A percentile compares a stretch with the other conserved stretches of the same genome.
Conservation (phyloP, 1,140 invertebrate species). For the Pogonomyrmex barbatus region DNA sequence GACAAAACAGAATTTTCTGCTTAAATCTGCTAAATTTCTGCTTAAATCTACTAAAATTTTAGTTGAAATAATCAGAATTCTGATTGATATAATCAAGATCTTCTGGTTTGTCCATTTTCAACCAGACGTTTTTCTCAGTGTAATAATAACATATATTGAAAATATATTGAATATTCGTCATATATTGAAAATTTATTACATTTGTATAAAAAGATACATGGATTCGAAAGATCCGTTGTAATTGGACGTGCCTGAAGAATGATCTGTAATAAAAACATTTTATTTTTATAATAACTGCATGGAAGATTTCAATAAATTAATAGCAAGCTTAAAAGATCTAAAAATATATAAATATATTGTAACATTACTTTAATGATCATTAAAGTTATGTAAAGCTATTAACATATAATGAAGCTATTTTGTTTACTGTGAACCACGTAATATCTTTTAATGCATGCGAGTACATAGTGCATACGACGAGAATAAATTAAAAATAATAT, state of each 20-base stretch:
- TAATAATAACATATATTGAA: no score
- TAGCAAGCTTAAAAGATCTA: background rate
- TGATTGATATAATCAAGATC: no score
- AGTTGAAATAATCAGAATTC: no score
- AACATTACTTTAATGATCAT: background rate
- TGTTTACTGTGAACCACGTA: background rate
- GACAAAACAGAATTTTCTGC: no score
- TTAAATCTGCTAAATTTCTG: no score
- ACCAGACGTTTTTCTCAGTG: no score
- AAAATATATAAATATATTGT: slow-evolving; percentile 6
- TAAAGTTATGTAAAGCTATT: background rate
- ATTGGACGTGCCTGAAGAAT: background rate
- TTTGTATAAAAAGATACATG: background rate
- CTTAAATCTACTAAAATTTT: no score
- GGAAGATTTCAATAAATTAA: background rate
- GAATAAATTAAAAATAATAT: background rate
- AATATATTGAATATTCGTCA: background rate
- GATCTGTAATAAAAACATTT: background rate
- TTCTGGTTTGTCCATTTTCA: no score
- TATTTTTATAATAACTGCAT: background rate
- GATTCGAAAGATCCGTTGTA: background rate
- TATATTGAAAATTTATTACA: background rate
- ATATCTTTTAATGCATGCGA: background rate
- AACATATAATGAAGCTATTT: background rate
- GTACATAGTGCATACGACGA: background rate